phyloP scores from a whole-genome alignment of 2,797 vertebrate genomes.

The Arrhamphus sclerolepis region DNA sequence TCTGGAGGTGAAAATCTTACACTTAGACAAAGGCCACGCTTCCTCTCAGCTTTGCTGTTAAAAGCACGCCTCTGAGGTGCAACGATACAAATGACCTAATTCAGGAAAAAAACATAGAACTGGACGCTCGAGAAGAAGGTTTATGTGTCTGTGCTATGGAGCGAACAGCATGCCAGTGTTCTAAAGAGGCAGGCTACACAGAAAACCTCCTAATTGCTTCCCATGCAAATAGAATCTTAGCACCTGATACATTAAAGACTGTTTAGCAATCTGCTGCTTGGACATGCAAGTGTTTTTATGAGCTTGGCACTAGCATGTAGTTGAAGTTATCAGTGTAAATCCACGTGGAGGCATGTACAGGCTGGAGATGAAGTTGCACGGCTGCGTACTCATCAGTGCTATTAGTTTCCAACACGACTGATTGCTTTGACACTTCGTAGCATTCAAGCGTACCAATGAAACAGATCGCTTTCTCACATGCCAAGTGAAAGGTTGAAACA shows the following conservation, averaged over 20 bases:
- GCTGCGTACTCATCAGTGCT: slow-evolving; percentile 56
- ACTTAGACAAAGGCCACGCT: slow-evolving; percentile 51
- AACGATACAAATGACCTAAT: slow-evolving; percentile 72
- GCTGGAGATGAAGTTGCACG: slow-evolving; percentile 66
- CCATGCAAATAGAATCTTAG: slow-evolving; percentile 45
- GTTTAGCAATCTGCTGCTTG: slow-evolving; percentile 65
- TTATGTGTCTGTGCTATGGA: slow-evolving; percentile 46
- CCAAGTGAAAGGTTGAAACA: slow-evolving; percentile 70
- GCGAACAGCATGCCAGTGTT: slow-evolving; percentile 64
- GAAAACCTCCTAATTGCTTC: slow-evolving; percentile 44
- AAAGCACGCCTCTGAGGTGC: slow-evolving; percentile 57
- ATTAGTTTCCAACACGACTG: slow-evolving; percentile 60
- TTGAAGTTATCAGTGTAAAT: slow-evolving; percentile 68
- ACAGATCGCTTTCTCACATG: slow-evolving; percentile 51
- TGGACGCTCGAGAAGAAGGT: slow-evolving; percentile 41
- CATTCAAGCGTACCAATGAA: slow-evolving; percentile 49
- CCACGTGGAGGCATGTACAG: slow-evolving; percentile 57
- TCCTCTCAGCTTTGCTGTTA: slow-evolving; percentile 37
- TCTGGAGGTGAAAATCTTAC: slow-evolving; percentile 21
- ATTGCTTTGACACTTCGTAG: slow-evolving; percentile 58
- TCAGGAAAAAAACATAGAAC: slow-evolving; percentile 65
- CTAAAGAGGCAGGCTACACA: slow-evolving; percentile 51
- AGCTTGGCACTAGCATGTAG: slow-evolving; percentile 57
- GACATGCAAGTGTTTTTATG: slow-evolving; percentile 50
- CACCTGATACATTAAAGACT: slow-evolving; percentile 68